Percentiles rank a stretch among this genome's conserved stretches.
phyloP scores from a whole-genome alignment of 1,140 invertebrate genomes.

The Drosophila athabasca region DNA sequence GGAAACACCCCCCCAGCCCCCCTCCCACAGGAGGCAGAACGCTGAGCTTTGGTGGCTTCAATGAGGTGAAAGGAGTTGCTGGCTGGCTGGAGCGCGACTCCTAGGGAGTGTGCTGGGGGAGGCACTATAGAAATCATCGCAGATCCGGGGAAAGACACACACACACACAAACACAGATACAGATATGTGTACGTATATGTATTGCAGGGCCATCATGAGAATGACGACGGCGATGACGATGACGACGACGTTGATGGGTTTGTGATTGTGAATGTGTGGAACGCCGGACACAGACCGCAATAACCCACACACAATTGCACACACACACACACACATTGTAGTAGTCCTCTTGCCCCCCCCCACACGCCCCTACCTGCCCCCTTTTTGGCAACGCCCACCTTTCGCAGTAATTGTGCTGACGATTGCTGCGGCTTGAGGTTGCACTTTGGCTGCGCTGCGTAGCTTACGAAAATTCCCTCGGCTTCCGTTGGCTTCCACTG shows the following conservation, averaged over 20 bases:
- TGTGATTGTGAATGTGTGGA: slow-evolving; percentile 39
- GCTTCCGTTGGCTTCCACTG: slow-evolving; percentile 61
- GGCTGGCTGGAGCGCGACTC: slow-evolving; percentile 1
- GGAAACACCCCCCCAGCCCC: neutral
- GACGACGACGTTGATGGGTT: slow-evolving; percentile 48
- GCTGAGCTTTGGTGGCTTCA: slow-evolving; percentile 58
- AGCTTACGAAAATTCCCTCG: slow-evolving; percentile 72
- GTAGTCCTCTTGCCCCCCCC: neutral
- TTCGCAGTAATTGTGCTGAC: slow-evolving; percentile 69
- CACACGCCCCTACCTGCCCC: slow-evolving; percentile 10
- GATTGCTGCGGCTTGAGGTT: slow-evolving; percentile 57
- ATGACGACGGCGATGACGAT: slow-evolving; percentile 13
- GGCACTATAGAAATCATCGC: slow-evolving; percentile 65
- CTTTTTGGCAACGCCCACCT: slow-evolving; percentile 47
- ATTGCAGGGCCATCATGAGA: slow-evolving; percentile 36
- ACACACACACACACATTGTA: slow-evolving; percentile 30
- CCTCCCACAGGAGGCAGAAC: too few species aligned
- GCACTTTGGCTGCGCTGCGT: slow-evolving; percentile 58
- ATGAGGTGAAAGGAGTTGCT: slow-evolving; percentile 46
- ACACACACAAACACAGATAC: neutral
- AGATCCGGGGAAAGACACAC: slow-evolving; percentile 19
- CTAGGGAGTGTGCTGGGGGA: slow-evolving; percentile 27
- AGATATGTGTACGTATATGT: slow-evolving; percentile 9
- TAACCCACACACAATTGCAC: slow-evolving; percentile 21
- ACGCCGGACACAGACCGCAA: slow-evolving; percentile 53